These are phyloP conservation scores for Parnassius orleans DNA, from an alignment of 2,888 invertebrate genomes.

Conservation along the genomic window DNA sequence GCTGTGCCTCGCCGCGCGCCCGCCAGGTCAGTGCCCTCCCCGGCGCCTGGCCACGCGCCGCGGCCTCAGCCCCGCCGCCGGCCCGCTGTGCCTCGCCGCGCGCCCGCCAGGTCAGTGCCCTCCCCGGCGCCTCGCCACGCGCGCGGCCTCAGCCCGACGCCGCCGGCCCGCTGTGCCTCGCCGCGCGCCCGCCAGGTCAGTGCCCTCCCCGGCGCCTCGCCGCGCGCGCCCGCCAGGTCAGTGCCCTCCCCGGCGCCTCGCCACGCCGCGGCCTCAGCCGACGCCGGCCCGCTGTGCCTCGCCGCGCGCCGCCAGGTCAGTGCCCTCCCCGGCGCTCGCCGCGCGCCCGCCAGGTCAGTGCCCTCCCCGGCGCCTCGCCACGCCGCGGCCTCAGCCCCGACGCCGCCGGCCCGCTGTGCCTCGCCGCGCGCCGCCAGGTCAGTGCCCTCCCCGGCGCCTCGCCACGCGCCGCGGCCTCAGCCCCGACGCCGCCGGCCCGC, in stretches of 20 bases:
- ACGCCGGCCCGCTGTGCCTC: constrained; percentile 76
- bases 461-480: constrained; percentile 13
- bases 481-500: no score
- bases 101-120: constrained; percentile 42
- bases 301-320: constrained; percentile 23
- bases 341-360: no score
- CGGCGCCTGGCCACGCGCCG: constrained; percentile 28
- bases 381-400: no score
- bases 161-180: no score
- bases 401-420: no score
- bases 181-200: constrained; percentile 90
- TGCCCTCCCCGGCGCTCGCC: no score
- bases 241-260: neutral
- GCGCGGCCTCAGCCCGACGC: constrained; percentile 19
- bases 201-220: constrained; percentile 90
- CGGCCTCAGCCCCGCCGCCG: constrained; percentile 51
- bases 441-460: no score
- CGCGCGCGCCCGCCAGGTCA: constrained; percentile 82
- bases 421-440: no score
- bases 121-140: constrained; percentile 83
- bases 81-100: constrained; percentile 69
- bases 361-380: neutral
- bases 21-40: no score
- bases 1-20: constrained; percentile 43
- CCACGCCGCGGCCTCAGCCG: no score